These are phyloP conservation scores for Platypus cylindrus DNA, from an alignment of 2,888 invertebrate genomes.

Conservation along the genomic window DNA sequence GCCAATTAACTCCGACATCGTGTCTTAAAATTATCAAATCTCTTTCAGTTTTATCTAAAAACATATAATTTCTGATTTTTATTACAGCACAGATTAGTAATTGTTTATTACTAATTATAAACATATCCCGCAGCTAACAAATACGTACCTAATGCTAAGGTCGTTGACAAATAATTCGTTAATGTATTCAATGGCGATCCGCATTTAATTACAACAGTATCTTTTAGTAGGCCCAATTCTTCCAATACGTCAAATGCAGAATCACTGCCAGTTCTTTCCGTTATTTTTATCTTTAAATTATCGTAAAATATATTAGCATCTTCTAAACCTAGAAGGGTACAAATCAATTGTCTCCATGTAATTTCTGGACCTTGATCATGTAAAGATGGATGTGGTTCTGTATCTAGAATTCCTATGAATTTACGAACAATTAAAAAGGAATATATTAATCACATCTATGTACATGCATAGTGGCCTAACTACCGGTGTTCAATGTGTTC, in stretches of 20 bases:
- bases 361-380: conserved; percentile 92
- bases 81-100: not conserved
- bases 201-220: conserved; percentile 67
- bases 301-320: conserved; percentile 85
- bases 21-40: conserved; percentile 92
- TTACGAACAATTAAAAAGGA: not conserved
- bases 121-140: not conserved
- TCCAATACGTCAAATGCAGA: conserved; percentile 67
- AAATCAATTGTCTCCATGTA: conserved; percentile 83
- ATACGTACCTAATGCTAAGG: conserved; percentile 57
- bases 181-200: conserved; percentile 87
- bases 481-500: too few relatives aligned
- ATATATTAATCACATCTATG: not conserved
- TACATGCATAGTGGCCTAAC: too few relatives aligned
- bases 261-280: conserved; percentile 61
- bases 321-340: conserved; percentile 70
- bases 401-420: conserved; percentile 72
- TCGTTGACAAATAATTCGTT: conserved; percentile 74
- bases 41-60: conserved; percentile 62
- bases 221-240: conserved; percentile 77
- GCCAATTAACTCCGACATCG: conserved; percentile 86
- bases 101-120: not conserved
- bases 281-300: conserved; percentile 73
- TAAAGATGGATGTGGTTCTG: conserved; percentile 74
- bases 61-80: conserved; percentile 19